These are phyloP conservation scores for Trisateles emortualis DNA, from an alignment of 2,888 invertebrate genomes.

Conservation along the genomic window DNA sequence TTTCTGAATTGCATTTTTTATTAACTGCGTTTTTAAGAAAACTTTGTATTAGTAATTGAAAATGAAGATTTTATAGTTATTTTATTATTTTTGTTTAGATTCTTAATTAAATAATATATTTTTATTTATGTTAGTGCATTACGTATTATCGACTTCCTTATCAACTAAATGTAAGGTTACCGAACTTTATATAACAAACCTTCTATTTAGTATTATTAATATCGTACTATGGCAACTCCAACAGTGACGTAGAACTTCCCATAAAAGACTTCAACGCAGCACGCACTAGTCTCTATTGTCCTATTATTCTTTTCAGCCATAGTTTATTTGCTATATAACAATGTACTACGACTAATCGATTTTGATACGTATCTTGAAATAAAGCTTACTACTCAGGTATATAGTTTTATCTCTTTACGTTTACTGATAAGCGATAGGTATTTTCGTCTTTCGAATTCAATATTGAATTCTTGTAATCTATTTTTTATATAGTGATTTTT, in stretches of 20 bases:
- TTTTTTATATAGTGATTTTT: background rate
- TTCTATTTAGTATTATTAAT: background rate
- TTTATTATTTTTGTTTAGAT: background rate
- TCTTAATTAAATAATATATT: background rate
- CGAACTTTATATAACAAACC: background rate
- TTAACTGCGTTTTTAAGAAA: constrained; percentile 11
- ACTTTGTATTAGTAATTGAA: background rate
- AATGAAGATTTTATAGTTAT: background rate
- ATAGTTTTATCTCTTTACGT: background rate
- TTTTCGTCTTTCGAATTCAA: background rate
- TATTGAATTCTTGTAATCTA: background rate
- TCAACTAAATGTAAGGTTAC: background rate
- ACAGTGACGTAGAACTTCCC: constrained; percentile 46
- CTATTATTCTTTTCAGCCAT: constrained; percentile 24
- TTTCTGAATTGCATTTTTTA: constrained; percentile 15
- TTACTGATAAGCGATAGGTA: background rate
- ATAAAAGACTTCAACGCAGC: constrained; percentile 65
- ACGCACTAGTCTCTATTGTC: constrained; percentile 31
- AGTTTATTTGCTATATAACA: constrained; percentile 17
- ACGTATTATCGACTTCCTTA: background rate
- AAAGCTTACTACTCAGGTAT: background rate
- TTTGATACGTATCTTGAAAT: constrained; percentile 4
- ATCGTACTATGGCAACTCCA: constrained; percentile 15
- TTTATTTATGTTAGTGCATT: background rate
- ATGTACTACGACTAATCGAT: constrained; percentile 2